phyloP scores from a whole-genome alignment of 2,888 invertebrate species.

The Leptopterna dolabrata region DNA sequence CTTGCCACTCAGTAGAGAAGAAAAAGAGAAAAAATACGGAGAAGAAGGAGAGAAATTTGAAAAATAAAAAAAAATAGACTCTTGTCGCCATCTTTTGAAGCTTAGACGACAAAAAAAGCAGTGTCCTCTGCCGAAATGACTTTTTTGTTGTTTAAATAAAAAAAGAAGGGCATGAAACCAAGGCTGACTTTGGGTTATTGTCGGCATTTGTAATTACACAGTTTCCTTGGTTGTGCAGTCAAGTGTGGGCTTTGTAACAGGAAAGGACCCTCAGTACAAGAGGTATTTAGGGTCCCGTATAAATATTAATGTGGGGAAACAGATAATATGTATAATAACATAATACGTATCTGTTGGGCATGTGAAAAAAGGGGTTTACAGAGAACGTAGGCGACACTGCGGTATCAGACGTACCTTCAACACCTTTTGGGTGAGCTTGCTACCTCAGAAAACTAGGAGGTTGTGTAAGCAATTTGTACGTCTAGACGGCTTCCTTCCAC shows the following conservation, averaged over 20 bases:
- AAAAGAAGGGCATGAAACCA: not conserved
- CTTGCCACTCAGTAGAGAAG: conserved; percentile 34
- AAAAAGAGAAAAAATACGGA: not conserved
- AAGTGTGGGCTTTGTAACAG: not conserved
- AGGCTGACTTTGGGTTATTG: not conserved
- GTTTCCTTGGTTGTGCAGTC: conserved; percentile 8
- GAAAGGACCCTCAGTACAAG: not conserved
- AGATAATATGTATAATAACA: too few relatives aligned
- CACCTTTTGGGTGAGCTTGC: not conserved
- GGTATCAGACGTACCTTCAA: not conserved
- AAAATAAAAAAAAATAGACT: not conserved
- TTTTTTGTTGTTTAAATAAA: not conserved
- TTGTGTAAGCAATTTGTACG: not conserved
- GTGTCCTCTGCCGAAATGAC: conserved; percentile 10
- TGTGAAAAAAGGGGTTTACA: not conserved
- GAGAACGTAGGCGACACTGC: not conserved
- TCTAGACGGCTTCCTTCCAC: conserved; percentile 8
- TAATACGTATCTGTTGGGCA: not conserved
- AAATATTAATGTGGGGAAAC: conserved; percentile 26
- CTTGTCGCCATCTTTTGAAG: conserved; percentile 35
- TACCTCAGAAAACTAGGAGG: not conserved
- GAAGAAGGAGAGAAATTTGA: not conserved
- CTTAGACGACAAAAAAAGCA: conserved; percentile 11
- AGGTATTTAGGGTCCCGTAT: not conserved
- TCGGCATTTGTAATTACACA: not conserved